Evolutionary conservation across 2,888 invertebrate species (phyloP).

Genomic region (Rhabditophanes sp.): DNA sequence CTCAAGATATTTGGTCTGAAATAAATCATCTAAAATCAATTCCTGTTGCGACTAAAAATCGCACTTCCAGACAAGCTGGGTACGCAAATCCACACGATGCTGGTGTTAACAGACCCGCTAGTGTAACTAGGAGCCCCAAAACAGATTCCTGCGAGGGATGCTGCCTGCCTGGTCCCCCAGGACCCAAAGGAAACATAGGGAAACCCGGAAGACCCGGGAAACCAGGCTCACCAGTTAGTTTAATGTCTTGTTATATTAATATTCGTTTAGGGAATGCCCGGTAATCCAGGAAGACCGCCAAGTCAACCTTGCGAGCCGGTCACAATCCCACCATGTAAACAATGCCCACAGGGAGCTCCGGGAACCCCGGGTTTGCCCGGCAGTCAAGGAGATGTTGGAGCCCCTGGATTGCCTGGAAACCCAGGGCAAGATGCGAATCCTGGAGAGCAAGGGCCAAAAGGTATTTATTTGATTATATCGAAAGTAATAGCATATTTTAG

Average conservation of each 20-base stretch:
- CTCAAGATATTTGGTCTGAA: conserved; percentile 30
- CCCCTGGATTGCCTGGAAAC: conserved; percentile 21
- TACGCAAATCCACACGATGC: conserved; percentile 7
- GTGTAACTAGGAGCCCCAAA: background rate
- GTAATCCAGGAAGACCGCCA: conserved; percentile 28
- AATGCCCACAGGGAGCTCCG: conserved; percentile 23
- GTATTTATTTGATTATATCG: conserved; percentile 16
- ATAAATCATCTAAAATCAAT: conserved; percentile 15
- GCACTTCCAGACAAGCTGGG: conserved; percentile 24
- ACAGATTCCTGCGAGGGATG: conserved; percentile 6
- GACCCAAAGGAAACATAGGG: conserved; percentile 22
- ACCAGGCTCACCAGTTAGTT: conserved; percentile 16
- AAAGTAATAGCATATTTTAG: conserved; percentile 9
- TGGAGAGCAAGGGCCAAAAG: conserved; percentile 22
- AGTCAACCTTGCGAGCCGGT: conserved; percentile 27
- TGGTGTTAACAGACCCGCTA: background rate
- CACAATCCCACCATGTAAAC: conserved; percentile 23
- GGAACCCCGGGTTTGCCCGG: conserved; percentile 14
- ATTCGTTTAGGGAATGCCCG: conserved; percentile 20
- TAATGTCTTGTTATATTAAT: too few species aligned
- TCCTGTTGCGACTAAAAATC: conserved; percentile 13
- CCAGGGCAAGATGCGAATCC: conserved; percentile 21
- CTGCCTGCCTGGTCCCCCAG: conserved; percentile 14
- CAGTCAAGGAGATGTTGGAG: conserved; percentile 3
- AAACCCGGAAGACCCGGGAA: conserved; percentile 23